Evolutionary conservation across 2,113 vertebrate species (phyloP), one percentile per base, ranked within the genome.

Genomic region (Zeus faber): DNA sequence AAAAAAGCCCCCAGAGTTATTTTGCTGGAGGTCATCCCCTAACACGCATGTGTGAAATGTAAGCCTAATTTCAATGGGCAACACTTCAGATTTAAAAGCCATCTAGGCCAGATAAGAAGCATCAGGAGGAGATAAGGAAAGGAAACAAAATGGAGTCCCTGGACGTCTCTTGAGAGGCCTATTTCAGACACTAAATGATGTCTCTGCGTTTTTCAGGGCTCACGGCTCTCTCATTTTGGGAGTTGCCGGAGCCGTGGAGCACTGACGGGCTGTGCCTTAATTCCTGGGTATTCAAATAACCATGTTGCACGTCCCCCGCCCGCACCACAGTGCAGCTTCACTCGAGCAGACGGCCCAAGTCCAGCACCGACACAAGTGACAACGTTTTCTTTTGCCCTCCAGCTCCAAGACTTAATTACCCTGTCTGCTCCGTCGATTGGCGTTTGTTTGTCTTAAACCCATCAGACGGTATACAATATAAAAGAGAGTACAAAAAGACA

Each of bases 31-130:
- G 60, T 56, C 54, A 56, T 69, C 49, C 9, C n/a, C n/a, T n/a
- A 6, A n/a, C 62, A 58, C 65, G 52, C 22, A 33, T 47, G 33
- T 48, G 60, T 65, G 63, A 82, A 77, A 68, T 47, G 37, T 65
- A 24, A 52, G 68, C 76, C 62, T 63, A 58, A 71, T 73, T 58
- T 3, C 11, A 7, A n/a, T 16, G 45, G 70, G 64, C 67, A 9
- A 23, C 17, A 11, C 52, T 65, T 56, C 74, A 62, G 72, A 2
- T 49, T 45, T 54, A 61, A 63, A 52, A 60, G 65, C 49, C 49
- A 22, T 5, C 26, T 2, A 25, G 5, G 40, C 60, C 49, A 41
- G n/a, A n/a, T n/a, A n/a, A n/a, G n/a, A n/a, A 17, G 57, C 67
- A 41, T 56, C 54, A 51, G n/a, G 39, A 23, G 14, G 23, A 9